These are phyloP conservation scores for Caenorhabditis macrosperma DNA, from an alignment of 2,888 invertebrate genomes.

Conservation along the genomic window DNA sequence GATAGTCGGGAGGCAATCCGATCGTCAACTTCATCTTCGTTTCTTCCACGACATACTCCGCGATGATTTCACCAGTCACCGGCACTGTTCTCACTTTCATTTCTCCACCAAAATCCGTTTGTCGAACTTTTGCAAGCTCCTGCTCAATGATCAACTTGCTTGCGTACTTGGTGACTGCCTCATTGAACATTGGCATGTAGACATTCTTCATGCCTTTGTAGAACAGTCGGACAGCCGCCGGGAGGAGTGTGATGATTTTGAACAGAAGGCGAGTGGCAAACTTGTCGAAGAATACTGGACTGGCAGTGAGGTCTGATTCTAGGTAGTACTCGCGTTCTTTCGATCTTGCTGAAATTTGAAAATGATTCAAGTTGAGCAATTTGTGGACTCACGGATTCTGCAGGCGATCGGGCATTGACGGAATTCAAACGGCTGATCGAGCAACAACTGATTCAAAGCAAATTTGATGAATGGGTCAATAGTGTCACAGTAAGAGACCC, in stretches of 20 bases:
- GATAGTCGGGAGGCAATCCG: slow-evolving; percentile 88
- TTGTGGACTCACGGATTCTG: slow-evolving; percentile 14
- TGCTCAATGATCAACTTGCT: slow-evolving; percentile 69
- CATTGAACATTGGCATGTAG: slow-evolving; percentile 34
- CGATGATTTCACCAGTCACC: slow-evolving; percentile 86
- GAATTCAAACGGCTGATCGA: slow-evolving; percentile 40
- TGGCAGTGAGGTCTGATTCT: not conserved
- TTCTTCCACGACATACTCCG: slow-evolving; percentile 89
- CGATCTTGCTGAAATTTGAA: slow-evolving; percentile 32
- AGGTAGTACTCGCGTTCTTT: slow-evolving; percentile 38
- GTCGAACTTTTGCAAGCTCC: slow-evolving; percentile 79
- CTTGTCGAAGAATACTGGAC: slow-evolving; percentile 20
- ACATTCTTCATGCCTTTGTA: slow-evolving; percentile 80
- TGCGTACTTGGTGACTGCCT: slow-evolving; percentile 33
- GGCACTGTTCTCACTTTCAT: slow-evolving; percentile 63
- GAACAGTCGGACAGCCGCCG: slow-evolving; percentile 82
- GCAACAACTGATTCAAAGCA: slow-evolving; percentile 44
- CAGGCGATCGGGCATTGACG: slow-evolving; percentile 13
- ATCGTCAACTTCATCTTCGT: slow-evolving; percentile 88
- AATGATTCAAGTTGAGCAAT: not conserved
- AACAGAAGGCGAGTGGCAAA: slow-evolving; percentile 46
- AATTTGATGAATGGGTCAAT: slow-evolving; percentile 38
- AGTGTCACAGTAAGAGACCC: slow-evolving; percentile 54
- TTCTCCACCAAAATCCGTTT: slow-evolving; percentile 14
- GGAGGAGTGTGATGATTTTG: slow-evolving; percentile 80